phyloP scores from a whole-genome alignment of 2,888 invertebrate species.

The Nomada goodeniana region DNA sequence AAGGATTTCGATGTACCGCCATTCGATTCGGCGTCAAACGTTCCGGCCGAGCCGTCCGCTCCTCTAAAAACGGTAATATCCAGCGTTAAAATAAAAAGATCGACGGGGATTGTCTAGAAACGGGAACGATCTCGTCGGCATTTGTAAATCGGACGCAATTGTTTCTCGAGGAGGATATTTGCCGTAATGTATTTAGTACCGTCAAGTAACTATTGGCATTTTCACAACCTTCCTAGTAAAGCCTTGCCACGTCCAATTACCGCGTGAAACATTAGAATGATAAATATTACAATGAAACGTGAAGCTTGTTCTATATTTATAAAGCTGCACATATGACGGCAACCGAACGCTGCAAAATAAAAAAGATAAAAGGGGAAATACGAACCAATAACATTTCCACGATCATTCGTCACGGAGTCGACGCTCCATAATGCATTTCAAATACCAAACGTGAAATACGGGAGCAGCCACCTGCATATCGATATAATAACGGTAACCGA shows the following conservation, averaged over 20 bases:
- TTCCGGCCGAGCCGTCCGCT: conserved; percentile 19
- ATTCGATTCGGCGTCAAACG: conserved; percentile 56
- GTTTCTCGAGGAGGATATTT: no score
- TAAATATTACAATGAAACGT: no score
- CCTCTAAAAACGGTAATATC: conserved; percentile 44
- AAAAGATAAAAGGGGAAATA: not conserved
- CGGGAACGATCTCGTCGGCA: not conserved
- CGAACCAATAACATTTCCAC: not conserved
- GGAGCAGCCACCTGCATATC: not conserved
- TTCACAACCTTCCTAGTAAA: no score
- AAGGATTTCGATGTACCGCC: conserved; percentile 70
- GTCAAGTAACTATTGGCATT: no score
- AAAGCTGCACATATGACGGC: no score
- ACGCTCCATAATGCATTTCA: conserved; percentile 14
- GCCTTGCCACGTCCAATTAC: no score
- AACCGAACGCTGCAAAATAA: no score
- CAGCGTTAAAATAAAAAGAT: conserved; percentile 35
- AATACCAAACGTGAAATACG: conserved; percentile 15
- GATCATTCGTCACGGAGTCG: not conserved
- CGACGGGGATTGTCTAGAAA: conserved; percentile 1
- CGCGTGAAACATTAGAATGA: no score
- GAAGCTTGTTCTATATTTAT: no score
- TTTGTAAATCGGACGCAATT: no score
- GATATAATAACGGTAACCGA: not conserved
- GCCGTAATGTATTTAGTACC: no score